Percentiles rank a stretch among this genome's conserved stretches.
Conservation (phyloP, 2,888 invertebrate species). For the Cryptocephalus primarius region DNA sequence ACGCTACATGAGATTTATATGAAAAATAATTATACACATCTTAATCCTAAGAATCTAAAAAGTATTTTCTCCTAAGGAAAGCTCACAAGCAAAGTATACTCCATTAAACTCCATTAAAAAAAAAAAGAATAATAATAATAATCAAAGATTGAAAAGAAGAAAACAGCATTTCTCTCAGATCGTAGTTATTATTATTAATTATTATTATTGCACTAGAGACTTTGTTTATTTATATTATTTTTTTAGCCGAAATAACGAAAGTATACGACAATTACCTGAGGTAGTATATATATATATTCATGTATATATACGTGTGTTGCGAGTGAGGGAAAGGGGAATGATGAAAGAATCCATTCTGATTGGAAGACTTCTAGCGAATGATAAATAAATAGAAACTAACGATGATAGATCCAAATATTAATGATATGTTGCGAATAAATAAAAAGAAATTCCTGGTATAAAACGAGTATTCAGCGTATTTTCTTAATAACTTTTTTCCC, state of each 20-base stretch:
- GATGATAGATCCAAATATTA: constrained; percentile 10
- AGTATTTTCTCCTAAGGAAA: constrained; percentile 19
- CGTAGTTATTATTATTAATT: neutral
- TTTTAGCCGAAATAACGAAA: constrained; percentile 21
- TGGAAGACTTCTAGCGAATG: constrained; percentile 22
- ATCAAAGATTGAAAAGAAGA: constrained; percentile 9
- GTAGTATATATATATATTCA: constrained; percentile 21
- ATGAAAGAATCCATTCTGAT: constrained; percentile 5
- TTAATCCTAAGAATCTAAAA: constrained; percentile 20
- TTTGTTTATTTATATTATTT: constrained; percentile 10
- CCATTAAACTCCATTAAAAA: too few species aligned
- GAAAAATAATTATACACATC: constrained; percentile 29
- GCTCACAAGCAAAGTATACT: constrained; percentile 18
- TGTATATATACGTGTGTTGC: neutral
- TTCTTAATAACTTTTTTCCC: constrained; percentile 3
- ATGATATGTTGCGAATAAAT: constrained; percentile 17
- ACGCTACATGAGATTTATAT: constrained; percentile 25
- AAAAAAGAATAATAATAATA: neutral
- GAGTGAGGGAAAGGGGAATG: constrained; percentile 8
- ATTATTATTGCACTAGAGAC: constrained; percentile 26
- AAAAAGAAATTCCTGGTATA: constrained; percentile 11
- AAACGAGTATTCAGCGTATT: constrained; percentile 14
- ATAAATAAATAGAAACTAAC: constrained; percentile 5
- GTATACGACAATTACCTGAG: constrained; percentile 27
- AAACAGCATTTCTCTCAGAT: neutral